Conservation (phyloP, 2,113 vertebrate species). For the Buteo buteo region DNA sequence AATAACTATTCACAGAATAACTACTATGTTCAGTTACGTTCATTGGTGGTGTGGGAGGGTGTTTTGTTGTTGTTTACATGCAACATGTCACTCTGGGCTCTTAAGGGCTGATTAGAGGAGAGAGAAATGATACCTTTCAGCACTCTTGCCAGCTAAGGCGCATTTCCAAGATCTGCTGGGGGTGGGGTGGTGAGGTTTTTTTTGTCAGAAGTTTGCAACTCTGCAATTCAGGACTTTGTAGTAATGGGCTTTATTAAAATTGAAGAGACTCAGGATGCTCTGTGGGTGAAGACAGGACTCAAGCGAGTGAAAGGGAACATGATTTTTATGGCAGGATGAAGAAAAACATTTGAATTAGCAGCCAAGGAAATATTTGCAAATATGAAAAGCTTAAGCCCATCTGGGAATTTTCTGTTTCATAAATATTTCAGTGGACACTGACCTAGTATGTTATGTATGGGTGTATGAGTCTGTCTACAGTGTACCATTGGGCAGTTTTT, state of each 20-base stretch:
- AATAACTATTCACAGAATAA: not conserved
- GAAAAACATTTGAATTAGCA: not conserved
- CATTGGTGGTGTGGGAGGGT: not conserved
- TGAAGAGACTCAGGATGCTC: not conserved
- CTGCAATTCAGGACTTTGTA: not conserved
- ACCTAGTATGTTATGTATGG: not conserved
- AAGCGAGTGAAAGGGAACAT: not conserved
- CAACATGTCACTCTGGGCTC: not conserved
- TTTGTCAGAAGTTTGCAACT: not conserved
- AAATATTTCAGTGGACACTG: not conserved
- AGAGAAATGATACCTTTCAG: not conserved
- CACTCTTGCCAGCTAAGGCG: not conserved
- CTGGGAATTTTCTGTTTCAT: slow-evolving; percentile 13
- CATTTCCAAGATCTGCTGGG: not conserved
- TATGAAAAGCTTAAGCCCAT: not conserved
- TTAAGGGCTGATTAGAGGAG: not conserved
- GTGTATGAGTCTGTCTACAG: not conserved
- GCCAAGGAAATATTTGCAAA: not conserved
- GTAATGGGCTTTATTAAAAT: not conserved
- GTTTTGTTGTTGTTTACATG: not conserved
- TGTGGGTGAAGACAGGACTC: not conserved
- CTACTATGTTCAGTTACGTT: not conserved
- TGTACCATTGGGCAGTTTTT: not conserved
- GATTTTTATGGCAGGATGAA: not conserved
- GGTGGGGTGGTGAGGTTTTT: not conserved